Conservation (phyloP, 1,140 invertebrate genomes). For the Euura saliciscinereae region DNA sequence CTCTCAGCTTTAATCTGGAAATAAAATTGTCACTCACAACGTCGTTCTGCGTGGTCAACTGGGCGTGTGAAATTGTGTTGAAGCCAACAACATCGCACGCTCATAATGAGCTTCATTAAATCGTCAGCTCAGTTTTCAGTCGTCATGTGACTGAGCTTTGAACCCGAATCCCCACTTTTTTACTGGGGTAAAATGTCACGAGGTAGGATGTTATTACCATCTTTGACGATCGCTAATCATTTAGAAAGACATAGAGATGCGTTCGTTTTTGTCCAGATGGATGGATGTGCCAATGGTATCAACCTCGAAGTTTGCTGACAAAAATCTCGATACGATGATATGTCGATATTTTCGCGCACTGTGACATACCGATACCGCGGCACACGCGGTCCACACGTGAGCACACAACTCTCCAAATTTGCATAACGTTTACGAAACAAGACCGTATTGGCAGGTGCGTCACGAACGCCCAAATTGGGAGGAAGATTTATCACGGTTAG, state of each 20-base stretch:
- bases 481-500: background rate
- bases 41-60: background rate
- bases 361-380: background rate
- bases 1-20: background rate
- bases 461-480: slow-evolving; percentile 18
- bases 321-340: background rate
- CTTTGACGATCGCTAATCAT: too few species aligned
- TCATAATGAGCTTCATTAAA: too few species aligned
- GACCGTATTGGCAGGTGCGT: slow-evolving; percentile 21
- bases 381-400: slow-evolving; percentile 2
- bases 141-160: too few species aligned
- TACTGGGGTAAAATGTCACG: too few species aligned
- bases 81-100: background rate
- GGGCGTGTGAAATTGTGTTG: background rate
- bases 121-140: too few species aligned
- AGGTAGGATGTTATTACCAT: too few species aligned
- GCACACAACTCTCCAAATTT: slow-evolving; percentile 9
- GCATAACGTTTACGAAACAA: slow-evolving; percentile 24
- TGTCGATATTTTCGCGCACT: background rate
- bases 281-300: background rate
- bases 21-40: background rate
- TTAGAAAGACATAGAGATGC: too few species aligned
- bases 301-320: background rate
- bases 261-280: too few species aligned
- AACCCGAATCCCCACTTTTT: too few species aligned